Percentiles rank a stretch among this genome's conserved stretches.
These are phyloP conservation scores for Ctenopoma kingsleyae DNA, from an alignment of 2,797 vertebrate genomes.

Conservation along the genomic window DNA sequence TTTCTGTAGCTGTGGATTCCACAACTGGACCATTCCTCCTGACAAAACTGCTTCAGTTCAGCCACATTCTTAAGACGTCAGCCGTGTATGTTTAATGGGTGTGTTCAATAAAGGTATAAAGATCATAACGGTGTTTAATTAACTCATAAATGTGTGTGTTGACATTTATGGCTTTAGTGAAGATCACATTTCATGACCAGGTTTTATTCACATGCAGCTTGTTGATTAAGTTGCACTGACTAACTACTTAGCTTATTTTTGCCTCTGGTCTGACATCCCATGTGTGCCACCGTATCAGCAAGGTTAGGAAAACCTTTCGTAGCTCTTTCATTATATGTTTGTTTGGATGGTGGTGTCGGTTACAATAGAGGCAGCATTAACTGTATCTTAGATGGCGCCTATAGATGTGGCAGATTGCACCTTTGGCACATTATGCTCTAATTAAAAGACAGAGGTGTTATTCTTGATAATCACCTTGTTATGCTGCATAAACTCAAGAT, in stretches of 20 bases:
- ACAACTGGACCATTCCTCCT: too few species aligned
- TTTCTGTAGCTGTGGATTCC: too few species aligned
- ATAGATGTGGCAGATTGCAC: constrained; percentile 5
- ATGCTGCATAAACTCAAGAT: constrained; percentile 25
- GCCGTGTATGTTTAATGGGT: too few species aligned
- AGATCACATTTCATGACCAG: too few species aligned
- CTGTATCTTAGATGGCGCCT: constrained; percentile 7
- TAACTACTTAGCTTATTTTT: too few species aligned
- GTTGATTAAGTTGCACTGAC: too few species aligned
- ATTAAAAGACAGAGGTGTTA: constrained; percentile 33
- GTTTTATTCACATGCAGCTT: not conserved
- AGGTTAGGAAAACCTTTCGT: not conserved
- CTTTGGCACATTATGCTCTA: constrained; percentile 18
- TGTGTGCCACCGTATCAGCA: not conserved
- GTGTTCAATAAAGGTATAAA: too few species aligned
- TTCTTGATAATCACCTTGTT: constrained; percentile 32
- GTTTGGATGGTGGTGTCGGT: constrained; percentile 1
- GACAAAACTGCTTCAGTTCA: too few species aligned
- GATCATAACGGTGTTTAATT: too few species aligned
- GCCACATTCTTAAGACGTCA: too few species aligned
- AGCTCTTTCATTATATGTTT: not conserved
- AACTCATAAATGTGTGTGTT: too few species aligned
- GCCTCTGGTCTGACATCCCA: not conserved
- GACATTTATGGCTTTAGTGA: too few species aligned
- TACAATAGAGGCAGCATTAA: constrained; percentile 14